A percentile compares a stretch with the other conserved stretches of the same genome.
These are phyloP conservation scores for Rhynchophorus ferrugineus DNA, from an alignment of 1,140 invertebrate genomes.

Conservation along the genomic window DNA sequence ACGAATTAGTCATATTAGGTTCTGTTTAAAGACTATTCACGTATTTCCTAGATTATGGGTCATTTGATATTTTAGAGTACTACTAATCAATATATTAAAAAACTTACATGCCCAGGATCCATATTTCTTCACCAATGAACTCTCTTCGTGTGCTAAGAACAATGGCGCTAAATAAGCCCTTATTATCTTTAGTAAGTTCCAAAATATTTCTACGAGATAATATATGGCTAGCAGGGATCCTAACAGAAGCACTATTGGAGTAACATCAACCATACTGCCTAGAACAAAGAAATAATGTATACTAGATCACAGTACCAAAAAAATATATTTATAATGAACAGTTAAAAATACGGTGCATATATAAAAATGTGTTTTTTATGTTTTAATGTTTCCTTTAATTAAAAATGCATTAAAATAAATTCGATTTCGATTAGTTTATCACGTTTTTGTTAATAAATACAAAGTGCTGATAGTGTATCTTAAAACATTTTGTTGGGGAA, in stretches of 20 bases:
- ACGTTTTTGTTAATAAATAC: no score
- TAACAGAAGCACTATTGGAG: constrained; percentile 14
- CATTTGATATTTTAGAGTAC: background rate
- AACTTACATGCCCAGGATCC: constrained; percentile 35
- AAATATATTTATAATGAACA: no score
- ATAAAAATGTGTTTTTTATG: no score
- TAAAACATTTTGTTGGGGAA: no score
- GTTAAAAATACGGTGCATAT: no score
- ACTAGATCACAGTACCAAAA: background rate
- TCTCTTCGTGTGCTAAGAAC: constrained; percentile 30
- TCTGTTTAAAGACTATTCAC: background rate
- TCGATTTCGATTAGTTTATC: no score
- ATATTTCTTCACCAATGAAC: constrained; percentile 28
- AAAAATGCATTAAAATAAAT: no score
- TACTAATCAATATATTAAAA: background rate
- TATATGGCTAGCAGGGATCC: constrained; percentile 25
- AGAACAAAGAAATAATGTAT: background rate
- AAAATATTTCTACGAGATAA: constrained; percentile 24
- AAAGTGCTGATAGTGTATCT: no score
- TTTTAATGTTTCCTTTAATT: no score
- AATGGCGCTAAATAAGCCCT: constrained; percentile 28
- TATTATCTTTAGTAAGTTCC: constrained; percentile 23
- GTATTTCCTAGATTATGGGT: background rate
- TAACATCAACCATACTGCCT: background rate
- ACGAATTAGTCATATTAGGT: no score